Evolutionary conservation across 2,797 vertebrate genomes (phyloP).

Genomic region (Enteromius fasciolatus): DNA sequence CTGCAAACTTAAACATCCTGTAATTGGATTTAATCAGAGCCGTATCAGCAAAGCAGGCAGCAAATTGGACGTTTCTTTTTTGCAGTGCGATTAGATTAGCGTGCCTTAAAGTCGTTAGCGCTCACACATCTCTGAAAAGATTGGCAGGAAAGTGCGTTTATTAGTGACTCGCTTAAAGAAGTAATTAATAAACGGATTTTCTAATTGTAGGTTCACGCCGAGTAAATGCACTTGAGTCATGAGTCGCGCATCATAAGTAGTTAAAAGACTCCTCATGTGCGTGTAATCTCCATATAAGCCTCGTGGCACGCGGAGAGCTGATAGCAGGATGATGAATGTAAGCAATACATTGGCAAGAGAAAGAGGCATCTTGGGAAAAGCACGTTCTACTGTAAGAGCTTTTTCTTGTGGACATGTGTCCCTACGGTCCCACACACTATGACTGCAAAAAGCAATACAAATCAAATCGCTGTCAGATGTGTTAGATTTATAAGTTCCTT

Average conservation of each 20-base stretch:
- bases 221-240: slow-evolving; percentile 31
- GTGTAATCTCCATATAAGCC: slow-evolving; percentile 41
- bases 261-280: slow-evolving; percentile 23
- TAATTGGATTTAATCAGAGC: slow-evolving; percentile 52
- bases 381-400: slow-evolving; percentile 40
- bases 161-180: slow-evolving; percentile 47
- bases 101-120: slow-evolving; percentile 33
- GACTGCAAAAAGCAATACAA: slow-evolving; percentile 53
- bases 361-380: slow-evolving; percentile 45
- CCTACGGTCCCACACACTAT: slow-evolving; percentile 12
- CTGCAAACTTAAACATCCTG: slow-evolving; percentile 42
- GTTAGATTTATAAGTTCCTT: slow-evolving; percentile 57
- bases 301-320: slow-evolving; percentile 6
- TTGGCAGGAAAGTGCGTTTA: slow-evolving; percentile 43
- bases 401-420: slow-evolving; percentile 44
- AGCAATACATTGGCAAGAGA: slow-evolving; percentile 52
- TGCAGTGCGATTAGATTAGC: slow-evolving; percentile 49
- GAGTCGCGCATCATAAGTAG: slow-evolving; percentile 45
- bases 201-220: slow-evolving; percentile 44
- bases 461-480: slow-evolving; percentile 55
- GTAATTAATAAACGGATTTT: slow-evolving; percentile 48
- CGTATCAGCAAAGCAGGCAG: slow-evolving; percentile 43
- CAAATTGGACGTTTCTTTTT: slow-evolving; percentile 13
- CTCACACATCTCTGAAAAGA: slow-evolving; percentile 22
- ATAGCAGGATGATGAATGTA: slow-evolving; percentile 56